These are phyloP conservation scores for Poecilus cupreus DNA, from an alignment of 2,888 invertebrate genomes.

Conservation along the genomic window DNA sequence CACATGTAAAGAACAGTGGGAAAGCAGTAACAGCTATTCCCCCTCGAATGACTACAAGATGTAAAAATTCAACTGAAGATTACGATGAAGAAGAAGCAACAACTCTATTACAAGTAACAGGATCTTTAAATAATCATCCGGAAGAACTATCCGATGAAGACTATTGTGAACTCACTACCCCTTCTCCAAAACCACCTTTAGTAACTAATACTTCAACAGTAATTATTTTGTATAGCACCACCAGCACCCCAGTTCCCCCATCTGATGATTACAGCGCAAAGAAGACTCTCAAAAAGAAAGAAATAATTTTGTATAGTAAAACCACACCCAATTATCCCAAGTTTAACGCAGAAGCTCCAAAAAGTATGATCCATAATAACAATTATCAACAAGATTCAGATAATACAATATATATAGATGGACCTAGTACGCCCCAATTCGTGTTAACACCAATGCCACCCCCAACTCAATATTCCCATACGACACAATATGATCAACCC, in stretches of 20 bases:
- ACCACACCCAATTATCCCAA: background rate
- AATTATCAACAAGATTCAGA: background rate
- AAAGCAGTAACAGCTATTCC: background rate
- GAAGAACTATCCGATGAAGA: conserved; percentile 5
- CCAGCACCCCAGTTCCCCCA: background rate
- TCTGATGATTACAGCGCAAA: background rate
- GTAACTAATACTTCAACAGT: background rate
- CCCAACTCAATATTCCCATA: background rate
- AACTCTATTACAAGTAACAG: background rate
- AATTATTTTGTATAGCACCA: background rate
- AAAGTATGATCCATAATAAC: conserved; percentile 40
- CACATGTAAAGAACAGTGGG: no score
- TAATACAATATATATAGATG: conserved; percentile 23
- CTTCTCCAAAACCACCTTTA: background rate
- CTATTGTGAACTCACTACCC: background rate
- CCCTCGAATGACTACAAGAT: no score
- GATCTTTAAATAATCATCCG: background rate
- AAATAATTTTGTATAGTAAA: background rate
- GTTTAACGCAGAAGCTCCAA: background rate
- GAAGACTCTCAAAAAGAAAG: background rate
- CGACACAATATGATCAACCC: background rate
- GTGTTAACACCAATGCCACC: background rate
- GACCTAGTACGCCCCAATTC: background rate
- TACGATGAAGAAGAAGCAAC: background rate
- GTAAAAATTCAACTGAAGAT: conserved; percentile 14